Evolutionary conservation across 2,113 vertebrate species (phyloP).

Genomic region (Probosciger aterrimus): DNA sequence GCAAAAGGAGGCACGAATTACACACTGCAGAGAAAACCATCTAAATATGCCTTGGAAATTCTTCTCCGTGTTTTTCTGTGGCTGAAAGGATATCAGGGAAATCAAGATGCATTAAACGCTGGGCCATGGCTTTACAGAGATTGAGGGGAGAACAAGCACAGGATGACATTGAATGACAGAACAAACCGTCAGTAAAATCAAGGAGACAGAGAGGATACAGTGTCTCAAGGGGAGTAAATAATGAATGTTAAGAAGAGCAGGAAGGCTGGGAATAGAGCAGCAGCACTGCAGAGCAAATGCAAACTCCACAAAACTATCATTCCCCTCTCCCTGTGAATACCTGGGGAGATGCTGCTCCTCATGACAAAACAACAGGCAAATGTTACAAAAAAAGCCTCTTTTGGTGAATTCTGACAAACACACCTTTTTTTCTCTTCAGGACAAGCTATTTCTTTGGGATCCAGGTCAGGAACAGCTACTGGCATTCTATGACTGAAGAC

Average conservation of each 20-base stretch:
- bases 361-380: not conserved
- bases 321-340: not conserved
- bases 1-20: not conserved
- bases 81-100: not conserved
- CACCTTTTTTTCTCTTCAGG: not conserved
- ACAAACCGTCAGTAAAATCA: conserved; percentile 53
- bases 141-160: conserved; percentile 32
- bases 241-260: conserved; percentile 32
- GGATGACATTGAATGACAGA: conserved; percentile 52
- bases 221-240: conserved; percentile 48
- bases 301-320: not conserved
- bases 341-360: not conserved
- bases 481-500: not conserved
- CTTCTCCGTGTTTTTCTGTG: not conserved
- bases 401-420: not conserved
- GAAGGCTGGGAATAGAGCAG: conserved; percentile 35
- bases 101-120: not conserved
- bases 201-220: conserved; percentile 41
- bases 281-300: conserved; percentile 17
- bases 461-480: not conserved
- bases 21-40: not conserved
- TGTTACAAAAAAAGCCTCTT: not conserved
- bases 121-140: conserved; percentile 16
- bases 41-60: not conserved
- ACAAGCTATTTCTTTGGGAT: not conserved